A percentile compares a stretch with the other conserved stretches of the same genome.
Evolutionary conservation across 2,113 vertebrate genomes (phyloP).

Genomic region (Empidonax traillii): DNA sequence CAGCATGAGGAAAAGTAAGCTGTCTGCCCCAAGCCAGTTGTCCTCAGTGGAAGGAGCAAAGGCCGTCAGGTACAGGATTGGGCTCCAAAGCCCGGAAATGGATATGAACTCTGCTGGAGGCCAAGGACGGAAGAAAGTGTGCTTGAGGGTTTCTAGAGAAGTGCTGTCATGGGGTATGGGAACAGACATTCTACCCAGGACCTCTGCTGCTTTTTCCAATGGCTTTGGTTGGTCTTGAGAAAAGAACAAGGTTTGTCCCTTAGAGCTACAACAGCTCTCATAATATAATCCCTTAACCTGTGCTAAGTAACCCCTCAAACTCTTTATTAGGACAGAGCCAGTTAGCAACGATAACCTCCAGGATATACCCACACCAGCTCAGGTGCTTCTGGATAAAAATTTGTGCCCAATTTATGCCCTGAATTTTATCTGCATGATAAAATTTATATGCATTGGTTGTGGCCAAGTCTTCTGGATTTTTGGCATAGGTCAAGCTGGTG

Average conservation of each 20-base stretch:
- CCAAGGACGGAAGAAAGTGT: not conserved
- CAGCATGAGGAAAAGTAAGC: not conserved
- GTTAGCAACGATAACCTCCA: not conserved
- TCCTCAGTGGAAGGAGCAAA: not conserved
- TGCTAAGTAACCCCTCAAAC: too few relatives aligned
- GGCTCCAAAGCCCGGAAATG: not conserved
- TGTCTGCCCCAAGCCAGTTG: not conserved
- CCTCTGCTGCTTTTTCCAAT: not conserved
- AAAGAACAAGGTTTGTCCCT: not conserved
- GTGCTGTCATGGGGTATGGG: not conserved
- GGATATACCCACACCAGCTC: not conserved
- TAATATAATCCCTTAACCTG: not conserved
- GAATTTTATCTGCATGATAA: not conserved
- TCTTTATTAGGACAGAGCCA: not conserved
- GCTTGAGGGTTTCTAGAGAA: not conserved
- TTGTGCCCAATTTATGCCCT: not conserved
- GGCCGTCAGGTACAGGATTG: rapidly evolving
- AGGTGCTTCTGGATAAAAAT: not conserved
- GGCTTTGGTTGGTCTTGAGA: not conserved
- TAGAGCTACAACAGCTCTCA: not conserved
- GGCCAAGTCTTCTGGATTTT: not conserved
- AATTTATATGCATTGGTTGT: not conserved
- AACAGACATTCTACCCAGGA: not conserved
- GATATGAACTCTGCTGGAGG: not conserved
- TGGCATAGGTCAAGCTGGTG: not conserved